A percentile compares a stretch with the other conserved stretches of the same genome.
Evolutionary conservation across 2,888 invertebrate species (phyloP).

Genomic region (Andrena minutula): DNA sequence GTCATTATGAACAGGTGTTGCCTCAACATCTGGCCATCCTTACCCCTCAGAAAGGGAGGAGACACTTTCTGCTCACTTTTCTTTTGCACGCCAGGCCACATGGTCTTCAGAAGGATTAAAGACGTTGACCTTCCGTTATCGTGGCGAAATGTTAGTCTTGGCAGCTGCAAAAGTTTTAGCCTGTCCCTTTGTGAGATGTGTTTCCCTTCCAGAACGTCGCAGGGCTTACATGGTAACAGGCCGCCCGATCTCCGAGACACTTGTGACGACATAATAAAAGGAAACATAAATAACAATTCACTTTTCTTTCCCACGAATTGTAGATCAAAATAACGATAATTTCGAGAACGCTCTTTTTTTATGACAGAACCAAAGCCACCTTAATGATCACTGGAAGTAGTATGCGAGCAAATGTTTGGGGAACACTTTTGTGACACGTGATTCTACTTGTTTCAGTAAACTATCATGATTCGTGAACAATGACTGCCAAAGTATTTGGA

Average conservation of each 20-base stretch:
- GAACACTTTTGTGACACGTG: too few species aligned
- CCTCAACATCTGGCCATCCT: conserved; percentile 49
- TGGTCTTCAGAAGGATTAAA: conserved; percentile 50
- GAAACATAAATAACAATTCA: background rate
- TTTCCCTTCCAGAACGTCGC: too few species aligned
- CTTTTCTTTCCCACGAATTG: background rate
- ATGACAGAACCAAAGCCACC: too few species aligned
- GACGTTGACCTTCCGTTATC: conserved; percentile 48
- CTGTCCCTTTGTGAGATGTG: conserved; percentile 9
- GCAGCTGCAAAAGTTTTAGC: conserved; percentile 45
- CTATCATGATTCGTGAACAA: too few species aligned
- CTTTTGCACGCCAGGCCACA: conserved; percentile 47
- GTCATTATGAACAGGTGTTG: conserved; percentile 55
- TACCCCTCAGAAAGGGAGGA: conserved; percentile 39
- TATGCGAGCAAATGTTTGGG: too few species aligned
- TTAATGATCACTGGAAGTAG: too few species aligned
- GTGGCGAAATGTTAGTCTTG: conserved; percentile 28
- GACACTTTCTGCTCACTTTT: conserved; percentile 44
- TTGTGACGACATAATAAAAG: background rate
- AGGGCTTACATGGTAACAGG: too few species aligned
- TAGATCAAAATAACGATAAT: too few species aligned
- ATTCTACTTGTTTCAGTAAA: too few species aligned
- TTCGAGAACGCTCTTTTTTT: too few species aligned
- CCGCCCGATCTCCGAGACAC: too few species aligned
- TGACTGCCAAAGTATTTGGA: too few species aligned